phyloP scores from a whole-genome alignment of 2,797 vertebrate genomes.

The Mareca strepera region DNA sequence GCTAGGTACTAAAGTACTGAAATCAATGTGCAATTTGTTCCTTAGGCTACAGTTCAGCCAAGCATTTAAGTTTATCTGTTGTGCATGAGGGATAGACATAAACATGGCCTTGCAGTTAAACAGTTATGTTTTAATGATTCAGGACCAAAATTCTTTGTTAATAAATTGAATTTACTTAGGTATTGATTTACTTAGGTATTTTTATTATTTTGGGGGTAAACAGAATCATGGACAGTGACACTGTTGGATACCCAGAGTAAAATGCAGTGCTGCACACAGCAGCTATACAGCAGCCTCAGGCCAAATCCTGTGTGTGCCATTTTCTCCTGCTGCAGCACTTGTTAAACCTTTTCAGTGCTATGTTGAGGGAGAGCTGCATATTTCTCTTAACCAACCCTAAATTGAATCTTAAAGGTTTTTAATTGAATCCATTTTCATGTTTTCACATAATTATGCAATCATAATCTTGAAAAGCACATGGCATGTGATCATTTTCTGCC shows the following conservation, averaged over 20 bases:
- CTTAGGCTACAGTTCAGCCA: not conserved
- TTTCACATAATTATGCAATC: conserved; percentile 84
- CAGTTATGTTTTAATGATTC: not conserved
- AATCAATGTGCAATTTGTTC: not conserved
- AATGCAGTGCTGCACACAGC: not conserved
- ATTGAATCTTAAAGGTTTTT: conserved; percentile 84
- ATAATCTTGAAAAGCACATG: conserved; percentile 83
- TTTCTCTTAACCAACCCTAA: conserved; percentile 78
- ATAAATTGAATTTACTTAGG: not conserved
- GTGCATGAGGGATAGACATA: not conserved
- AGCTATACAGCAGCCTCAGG: conserved; percentile 14
- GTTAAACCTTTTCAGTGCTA: conserved; percentile 65
- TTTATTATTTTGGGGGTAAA: not conserved
- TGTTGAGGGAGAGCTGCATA: conserved; percentile 73
- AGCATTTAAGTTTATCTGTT: not conserved
- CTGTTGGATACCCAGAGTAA: not conserved
- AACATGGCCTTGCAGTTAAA: not conserved
- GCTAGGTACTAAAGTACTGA: not conserved
- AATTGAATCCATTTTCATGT: conserved; percentile 86
- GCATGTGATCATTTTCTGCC: conserved; percentile 84
- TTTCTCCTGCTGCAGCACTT: conserved; percentile 63
- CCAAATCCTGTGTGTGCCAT: conserved; percentile 36
- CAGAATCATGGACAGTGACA: not conserved
- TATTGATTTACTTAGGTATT: not conserved
- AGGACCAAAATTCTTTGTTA: not conserved